A percentile compares a stretch with the other conserved stretches of the same genome.
Conservation (phyloP, 2,797 vertebrate genomes). For the Cuculus canorus region DNA sequence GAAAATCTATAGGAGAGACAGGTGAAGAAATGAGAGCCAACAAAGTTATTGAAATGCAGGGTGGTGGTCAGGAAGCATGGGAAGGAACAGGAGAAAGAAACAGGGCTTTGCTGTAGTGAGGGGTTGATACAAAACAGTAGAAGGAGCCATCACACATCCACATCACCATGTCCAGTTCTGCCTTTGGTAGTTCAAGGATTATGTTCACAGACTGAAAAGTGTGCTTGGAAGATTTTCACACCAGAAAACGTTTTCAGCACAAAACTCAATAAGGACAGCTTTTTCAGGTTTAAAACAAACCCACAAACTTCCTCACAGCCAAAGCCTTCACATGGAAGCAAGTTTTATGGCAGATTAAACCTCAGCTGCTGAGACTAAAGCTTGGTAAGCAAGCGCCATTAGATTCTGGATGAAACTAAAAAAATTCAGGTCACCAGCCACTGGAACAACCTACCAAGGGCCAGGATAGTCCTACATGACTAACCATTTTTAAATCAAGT, state of each 20-base stretch:
- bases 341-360: background rate
- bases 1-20: background rate
- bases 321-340: background rate
- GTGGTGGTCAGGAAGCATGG: background rate
- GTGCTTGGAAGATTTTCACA: background rate
- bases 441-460: background rate
- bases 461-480: background rate
- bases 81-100: background rate
- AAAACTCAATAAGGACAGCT: background rate
- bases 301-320: background rate
- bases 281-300: background rate
- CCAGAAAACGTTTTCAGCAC: background rate
- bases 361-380: background rate
- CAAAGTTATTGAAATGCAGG: background rate
- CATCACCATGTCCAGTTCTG: background rate
- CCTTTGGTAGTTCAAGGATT: background rate
- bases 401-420: background rate
- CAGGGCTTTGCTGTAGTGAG: background rate
- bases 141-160: background rate
- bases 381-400: background rate
- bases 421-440: background rate
- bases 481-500: background rate
- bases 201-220: background rate
- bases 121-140: background rate
- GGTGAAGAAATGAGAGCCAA: background rate